These are phyloP conservation scores for Macrotis lagotis DNA, from an alignment of 2,113 vertebrate species.

Conservation along the genomic window DNA sequence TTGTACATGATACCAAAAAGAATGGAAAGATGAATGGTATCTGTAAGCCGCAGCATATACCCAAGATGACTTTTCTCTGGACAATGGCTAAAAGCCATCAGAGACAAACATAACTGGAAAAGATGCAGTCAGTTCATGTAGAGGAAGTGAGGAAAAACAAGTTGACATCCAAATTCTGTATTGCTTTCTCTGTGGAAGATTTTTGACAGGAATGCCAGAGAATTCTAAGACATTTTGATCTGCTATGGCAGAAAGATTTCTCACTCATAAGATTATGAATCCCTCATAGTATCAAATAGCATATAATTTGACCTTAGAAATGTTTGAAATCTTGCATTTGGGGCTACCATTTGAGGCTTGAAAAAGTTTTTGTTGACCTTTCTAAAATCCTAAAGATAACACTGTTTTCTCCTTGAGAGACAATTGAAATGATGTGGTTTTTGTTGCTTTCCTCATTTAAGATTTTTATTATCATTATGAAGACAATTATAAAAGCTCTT, in stretches of 20 bases:
- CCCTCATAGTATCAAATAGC: not conserved
- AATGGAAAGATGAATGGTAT: not conserved
- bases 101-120: not conserved
- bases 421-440: not conserved
- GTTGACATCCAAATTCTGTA: not conserved
- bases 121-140: not conserved
- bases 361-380: not conserved
- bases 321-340: not conserved
- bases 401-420: not conserved
- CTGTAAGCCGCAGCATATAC: not conserved
- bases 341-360: not conserved
- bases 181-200: not conserved
- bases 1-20: not conserved
- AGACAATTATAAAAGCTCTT: not conserved
- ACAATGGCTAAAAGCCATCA: not conserved
- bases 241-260: not conserved
- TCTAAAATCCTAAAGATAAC: not conserved
- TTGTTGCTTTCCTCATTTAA: not conserved
- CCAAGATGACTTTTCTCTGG: not conserved
- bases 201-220: not conserved
- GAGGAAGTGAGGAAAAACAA: not conserved
- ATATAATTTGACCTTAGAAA: not conserved
- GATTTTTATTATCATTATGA: not conserved
- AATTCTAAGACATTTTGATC: not conserved
- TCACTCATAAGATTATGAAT: not conserved